Base-by-base conservation (phyloP, 2,888 invertebrate species). In the Globia sparganii region DNA sequence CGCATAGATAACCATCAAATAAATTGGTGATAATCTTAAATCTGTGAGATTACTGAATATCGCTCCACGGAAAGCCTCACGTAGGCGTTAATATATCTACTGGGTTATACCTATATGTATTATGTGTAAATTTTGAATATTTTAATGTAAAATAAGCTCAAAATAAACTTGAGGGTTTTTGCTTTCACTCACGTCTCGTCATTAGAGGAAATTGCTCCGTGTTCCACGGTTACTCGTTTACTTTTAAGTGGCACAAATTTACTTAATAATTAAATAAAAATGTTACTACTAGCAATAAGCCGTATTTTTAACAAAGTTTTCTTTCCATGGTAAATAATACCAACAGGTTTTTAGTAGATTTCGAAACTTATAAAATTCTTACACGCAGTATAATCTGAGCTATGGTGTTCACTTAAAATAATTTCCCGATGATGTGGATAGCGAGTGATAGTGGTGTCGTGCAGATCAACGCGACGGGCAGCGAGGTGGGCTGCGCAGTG, bases 151-250 rank as follows among this genome's bases (percentile, higher is more conserved):
- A 83, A 72, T 90, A 87, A 90, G 88, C 84, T 90, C 87, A 88
- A 90, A 90, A 93, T 92, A 91, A 90, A 90, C 86, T 86, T 81
- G 86, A 88, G 91, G 90, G 90, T 88, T 89, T 90, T 87, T 79
- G 93, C 95, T 95, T 95, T 95, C 95, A 94, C 95, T 95, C 95
- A 94, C 94, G 95, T 94, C 91, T 93, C 88, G 90, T 93, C 92
- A 92, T 93, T 93, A 92, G 90, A 91, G 91, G 92, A 93, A 93
- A 91, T 90, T 91, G 91, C 91, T 91, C 89, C 90, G 90, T 91
- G 91, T 88, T 90, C 86, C 77, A 89, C 68, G 77, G 85, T 85
- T 86, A 83, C 77, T 91, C 87, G 89, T 90, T 91, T 90, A 88
- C 87, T 90, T 91, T 90, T 90, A 90, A 85, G 79, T 88, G 71